phyloP scores from a whole-genome alignment of 2,888 invertebrate species.

The Mycalesis mineus region DNA sequence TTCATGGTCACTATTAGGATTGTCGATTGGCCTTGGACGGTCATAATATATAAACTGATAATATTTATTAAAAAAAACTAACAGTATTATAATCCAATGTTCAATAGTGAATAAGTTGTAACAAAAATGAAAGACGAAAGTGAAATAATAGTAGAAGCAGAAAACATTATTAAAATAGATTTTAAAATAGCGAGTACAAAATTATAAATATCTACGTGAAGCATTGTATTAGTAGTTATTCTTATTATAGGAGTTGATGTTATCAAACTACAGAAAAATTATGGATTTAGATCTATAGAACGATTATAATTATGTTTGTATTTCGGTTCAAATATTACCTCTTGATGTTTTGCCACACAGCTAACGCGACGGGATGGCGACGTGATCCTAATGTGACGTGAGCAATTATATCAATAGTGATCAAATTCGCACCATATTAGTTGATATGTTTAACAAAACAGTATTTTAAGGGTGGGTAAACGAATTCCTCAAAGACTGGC shows the following conservation, averaged over 20 bases:
- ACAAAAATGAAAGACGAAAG: conserved; percentile 70
- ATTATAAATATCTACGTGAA: not conserved
- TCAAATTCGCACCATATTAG: too few relatives aligned
- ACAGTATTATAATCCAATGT: conserved; percentile 22
- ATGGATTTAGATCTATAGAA: too few relatives aligned
- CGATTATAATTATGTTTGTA: too few relatives aligned
- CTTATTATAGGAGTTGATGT: not conserved
- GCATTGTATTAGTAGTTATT: not conserved
- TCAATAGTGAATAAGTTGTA: conserved; percentile 33
- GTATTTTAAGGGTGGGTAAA: too few relatives aligned
- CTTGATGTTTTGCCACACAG: too few relatives aligned
- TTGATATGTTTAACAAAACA: too few relatives aligned
- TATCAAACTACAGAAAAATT: not conserved
- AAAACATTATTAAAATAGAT: conserved; percentile 26
- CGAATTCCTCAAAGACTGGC: too few relatives aligned
- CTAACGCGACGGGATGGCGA: too few relatives aligned
- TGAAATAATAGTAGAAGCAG: conserved; percentile 64
- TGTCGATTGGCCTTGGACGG: not conserved
- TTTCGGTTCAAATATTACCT: too few relatives aligned
- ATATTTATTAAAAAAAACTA: conserved; percentile 2
- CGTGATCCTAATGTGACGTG: too few relatives aligned
- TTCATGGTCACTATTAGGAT: too few relatives aligned
- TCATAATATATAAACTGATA: not conserved
- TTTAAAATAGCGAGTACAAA: conserved; percentile 23
- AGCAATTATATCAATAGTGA: too few relatives aligned